Evolutionary conservation across 2,888 invertebrate species (phyloP).

Genomic region (Panorpa germanica): DNA sequence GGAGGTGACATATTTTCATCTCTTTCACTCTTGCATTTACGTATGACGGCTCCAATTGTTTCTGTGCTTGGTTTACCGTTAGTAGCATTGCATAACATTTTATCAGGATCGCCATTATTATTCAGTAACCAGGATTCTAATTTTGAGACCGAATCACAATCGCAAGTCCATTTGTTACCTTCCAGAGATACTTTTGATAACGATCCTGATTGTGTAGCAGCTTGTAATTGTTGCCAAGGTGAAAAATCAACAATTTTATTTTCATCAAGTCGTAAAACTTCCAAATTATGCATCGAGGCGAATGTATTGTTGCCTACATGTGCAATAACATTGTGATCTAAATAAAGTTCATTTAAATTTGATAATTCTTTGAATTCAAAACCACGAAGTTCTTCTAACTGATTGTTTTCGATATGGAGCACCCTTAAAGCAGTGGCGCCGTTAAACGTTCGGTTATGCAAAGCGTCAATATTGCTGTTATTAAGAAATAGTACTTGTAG

Average conservation of each 20-base stretch:
- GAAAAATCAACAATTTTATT: constrained; percentile 60
- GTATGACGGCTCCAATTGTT: constrained; percentile 31
- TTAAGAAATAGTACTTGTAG: constrained; percentile 60
- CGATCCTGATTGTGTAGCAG: constrained; percentile 34
- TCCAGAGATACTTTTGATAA: constrained; percentile 46
- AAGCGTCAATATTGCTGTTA: constrained; percentile 53
- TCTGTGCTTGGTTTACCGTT: constrained; percentile 30
- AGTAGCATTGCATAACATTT: constrained; percentile 45
- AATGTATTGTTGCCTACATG: constrained; percentile 60
- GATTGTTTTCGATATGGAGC: constrained; percentile 60
- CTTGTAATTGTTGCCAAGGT: constrained; percentile 49
- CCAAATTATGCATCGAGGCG: constrained; percentile 47
- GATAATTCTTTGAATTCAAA: constrained; percentile 62
- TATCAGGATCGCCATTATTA: constrained; percentile 44
- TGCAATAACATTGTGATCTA: constrained; percentile 55
- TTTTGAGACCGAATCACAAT: constrained; percentile 50
- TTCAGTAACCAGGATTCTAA: constrained; percentile 47
- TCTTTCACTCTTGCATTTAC: constrained; percentile 42
- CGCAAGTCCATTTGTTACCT: constrained; percentile 71
- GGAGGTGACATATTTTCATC: constrained; percentile 38
- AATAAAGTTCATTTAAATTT: constrained; percentile 52
- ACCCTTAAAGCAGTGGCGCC: constrained; percentile 53
- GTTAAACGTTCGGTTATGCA: constrained; percentile 69
- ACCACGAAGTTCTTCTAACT: constrained; percentile 48
- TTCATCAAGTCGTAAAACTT: constrained; percentile 54